Conservation (phyloP, 2,888 invertebrate genomes). For the Lasioglossum vierecki region DNA sequence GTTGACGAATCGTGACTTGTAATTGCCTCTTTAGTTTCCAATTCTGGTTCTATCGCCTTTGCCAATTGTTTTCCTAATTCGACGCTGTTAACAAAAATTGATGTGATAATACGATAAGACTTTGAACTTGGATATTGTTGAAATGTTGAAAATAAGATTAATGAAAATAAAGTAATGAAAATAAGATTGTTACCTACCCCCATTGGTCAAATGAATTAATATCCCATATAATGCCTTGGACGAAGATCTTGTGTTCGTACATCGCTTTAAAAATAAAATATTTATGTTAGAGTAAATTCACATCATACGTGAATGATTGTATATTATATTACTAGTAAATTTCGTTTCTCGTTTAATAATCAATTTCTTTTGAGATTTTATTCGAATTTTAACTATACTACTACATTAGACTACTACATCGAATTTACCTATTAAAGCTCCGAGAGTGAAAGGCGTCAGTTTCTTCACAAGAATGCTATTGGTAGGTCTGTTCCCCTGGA, state of each 20-base stretch:
- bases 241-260: conserved; percentile 99
- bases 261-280: conserved; percentile 87
- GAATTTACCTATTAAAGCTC: conserved; percentile 93
- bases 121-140: not conserved
- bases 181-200: conserved; percentile 88
- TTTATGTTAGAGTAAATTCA: not conserved
- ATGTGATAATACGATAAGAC: not conserved
- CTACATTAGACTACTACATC: not conserved
- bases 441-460: conserved; percentile 96
- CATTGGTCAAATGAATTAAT: conserved; percentile 99
- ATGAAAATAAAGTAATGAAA: not conserved
- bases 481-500: conserved; percentile 98
- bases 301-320: not conserved
- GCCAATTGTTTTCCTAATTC: conserved; percentile 99
- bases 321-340: not conserved
- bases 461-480: conserved; percentile 97
- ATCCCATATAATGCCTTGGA: conserved; percentile 99
- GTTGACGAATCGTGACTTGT: conserved; percentile 96
- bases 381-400: not conserved
- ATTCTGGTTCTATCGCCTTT: conserved; percentile 98
- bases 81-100: conserved; percentile 86
- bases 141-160: not conserved
- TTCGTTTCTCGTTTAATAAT: not conserved
- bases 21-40: conserved; percentile 88
- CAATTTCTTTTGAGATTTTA: not conserved